phyloP scores from a whole-genome alignment of 30 jellyfish, hydroid and myxozoan genomes.

The Hydractinia echinata region DNA sequence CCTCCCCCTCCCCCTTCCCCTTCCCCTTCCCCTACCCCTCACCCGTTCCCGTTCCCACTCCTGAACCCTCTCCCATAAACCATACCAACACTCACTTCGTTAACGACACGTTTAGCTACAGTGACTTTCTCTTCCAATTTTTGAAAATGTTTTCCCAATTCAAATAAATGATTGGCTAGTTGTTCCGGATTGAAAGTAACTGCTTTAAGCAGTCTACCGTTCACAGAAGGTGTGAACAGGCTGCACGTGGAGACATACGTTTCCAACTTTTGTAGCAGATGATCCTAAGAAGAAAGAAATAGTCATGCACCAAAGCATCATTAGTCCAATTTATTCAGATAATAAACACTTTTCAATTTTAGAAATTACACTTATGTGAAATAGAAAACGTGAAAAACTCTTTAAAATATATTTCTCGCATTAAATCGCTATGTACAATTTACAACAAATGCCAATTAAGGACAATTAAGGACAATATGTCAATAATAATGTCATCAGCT shows the following conservation, averaged over 20 bases:
- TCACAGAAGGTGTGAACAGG: constrained; percentile 1
- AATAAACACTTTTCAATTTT: too few relatives aligned
- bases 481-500: too few relatives aligned
- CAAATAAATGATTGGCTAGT: neutral
- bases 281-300: neutral
- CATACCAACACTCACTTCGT: neutral
- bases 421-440: too few relatives aligned
- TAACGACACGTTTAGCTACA: neutral
- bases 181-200: neutral
- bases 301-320: neutral
- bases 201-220: neutral
- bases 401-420: too few relatives aligned
- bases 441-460: too few relatives aligned
- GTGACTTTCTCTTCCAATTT: neutral
- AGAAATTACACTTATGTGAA: too few relatives aligned
- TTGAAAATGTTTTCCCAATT: constrained; percentile 1
- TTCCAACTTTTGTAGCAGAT: neutral
- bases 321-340: neutral
- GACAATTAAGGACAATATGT: too few relatives aligned
- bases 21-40: too few relatives aligned
- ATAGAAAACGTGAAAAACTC: too few relatives aligned
- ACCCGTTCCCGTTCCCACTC: too few relatives aligned
- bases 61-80: too few relatives aligned
- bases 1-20: too few relatives aligned
- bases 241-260: neutral